phyloP scores from a whole-genome alignment of 37 sponge, comb jelly and placozoan genomes.

The Agelas oroides region DNA sequence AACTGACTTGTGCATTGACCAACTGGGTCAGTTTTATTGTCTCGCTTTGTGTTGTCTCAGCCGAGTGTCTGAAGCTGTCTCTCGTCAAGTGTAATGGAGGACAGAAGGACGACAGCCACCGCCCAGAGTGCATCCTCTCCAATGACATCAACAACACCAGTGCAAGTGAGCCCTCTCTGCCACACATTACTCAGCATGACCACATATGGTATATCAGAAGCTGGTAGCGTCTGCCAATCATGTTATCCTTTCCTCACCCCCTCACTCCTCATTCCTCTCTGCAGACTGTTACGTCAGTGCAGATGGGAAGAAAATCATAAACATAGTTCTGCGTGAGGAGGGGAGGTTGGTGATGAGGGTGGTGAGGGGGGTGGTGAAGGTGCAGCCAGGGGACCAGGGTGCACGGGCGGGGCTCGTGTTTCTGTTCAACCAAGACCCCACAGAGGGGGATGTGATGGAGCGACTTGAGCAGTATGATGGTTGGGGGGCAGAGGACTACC shows the following conservation, averaged over 20 bases:
- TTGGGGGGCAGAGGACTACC: constrained; percentile 56
- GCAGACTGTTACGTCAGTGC: constrained; percentile 59
- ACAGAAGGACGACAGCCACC: constrained; percentile 36
- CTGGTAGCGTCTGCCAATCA: no score
- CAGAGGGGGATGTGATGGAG: constrained; percentile 21
- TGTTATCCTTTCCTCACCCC: no score
- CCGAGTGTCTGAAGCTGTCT: constrained; percentile 49
- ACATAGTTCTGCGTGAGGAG: constrained; percentile 39
- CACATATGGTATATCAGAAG: no score
- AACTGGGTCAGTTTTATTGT: no score
- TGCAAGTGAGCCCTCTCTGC: constrained; percentile 9
- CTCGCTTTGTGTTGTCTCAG: neutral
- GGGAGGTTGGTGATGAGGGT: constrained; percentile 8
- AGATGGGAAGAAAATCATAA: constrained; percentile 54
- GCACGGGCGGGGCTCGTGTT: constrained; percentile 53
- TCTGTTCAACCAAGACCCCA: constrained; percentile 21
- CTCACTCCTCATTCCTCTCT: no score
- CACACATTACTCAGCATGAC: no score
- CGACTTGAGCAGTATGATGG: constrained; percentile 19
- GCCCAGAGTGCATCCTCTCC: constrained; percentile 24
- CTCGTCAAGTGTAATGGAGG: constrained; percentile 56
- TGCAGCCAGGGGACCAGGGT: constrained; percentile 38
- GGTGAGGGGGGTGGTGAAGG: constrained; percentile 48
- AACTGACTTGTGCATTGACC: no score
- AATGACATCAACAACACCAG: constrained; percentile 3